These are phyloP conservation scores for Sarcophaga peregrina DNA, from an alignment of 1,140 invertebrate species.

Conservation along the genomic window DNA sequence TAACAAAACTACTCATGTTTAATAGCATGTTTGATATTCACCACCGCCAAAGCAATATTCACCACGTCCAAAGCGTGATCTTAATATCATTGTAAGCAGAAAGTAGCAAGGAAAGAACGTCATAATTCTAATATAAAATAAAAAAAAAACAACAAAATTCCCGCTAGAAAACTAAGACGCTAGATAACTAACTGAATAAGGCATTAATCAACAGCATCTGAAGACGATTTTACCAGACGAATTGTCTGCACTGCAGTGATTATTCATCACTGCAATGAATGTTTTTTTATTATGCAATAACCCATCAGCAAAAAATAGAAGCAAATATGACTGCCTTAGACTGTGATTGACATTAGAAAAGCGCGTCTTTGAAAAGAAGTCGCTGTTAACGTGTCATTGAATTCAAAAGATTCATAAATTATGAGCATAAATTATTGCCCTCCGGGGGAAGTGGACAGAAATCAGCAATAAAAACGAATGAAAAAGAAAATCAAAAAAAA, in stretches of 20 bases:
- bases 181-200: not conserved
- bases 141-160: too few relatives aligned
- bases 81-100: too few relatives aligned
- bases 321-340: not conserved
- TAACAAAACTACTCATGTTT: too few relatives aligned
- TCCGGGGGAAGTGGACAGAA: not conserved
- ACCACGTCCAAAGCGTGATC: too few relatives aligned
- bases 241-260: not conserved
- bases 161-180: too few relatives aligned
- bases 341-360: slow-evolving; percentile 15
- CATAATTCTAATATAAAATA: too few relatives aligned
- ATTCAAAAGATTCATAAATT: slow-evolving; percentile 20
- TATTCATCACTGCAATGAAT: too few relatives aligned
- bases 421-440: slow-evolving; percentile 16
- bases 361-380: not conserved
- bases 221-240: not conserved
- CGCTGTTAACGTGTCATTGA: slow-evolving; percentile 14
- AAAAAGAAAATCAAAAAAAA: not conserved
- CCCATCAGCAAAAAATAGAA: too few relatives aligned
- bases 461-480: not conserved
- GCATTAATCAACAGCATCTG: not conserved
- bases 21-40: too few relatives aligned
- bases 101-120: too few relatives aligned
- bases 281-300: too few relatives aligned
- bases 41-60: too few relatives aligned